Evolutionary conservation across 2,113 vertebrate species (phyloP).

Genomic region (Microtus montanus): DNA sequence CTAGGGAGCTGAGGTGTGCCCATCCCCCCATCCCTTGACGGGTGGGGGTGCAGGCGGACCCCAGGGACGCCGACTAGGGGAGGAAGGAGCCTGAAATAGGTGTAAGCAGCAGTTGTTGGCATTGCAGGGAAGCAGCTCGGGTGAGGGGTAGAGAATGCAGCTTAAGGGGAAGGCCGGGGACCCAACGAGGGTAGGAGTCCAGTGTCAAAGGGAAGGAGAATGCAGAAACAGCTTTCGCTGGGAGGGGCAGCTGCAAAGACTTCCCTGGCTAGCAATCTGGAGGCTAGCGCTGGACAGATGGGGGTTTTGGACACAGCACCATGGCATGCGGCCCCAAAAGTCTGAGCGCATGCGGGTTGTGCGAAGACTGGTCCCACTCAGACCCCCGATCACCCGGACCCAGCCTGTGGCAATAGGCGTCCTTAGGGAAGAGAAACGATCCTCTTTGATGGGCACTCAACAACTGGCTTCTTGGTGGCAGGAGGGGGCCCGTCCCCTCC

Average conservation of each 20-base stretch:
- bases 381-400: not conserved
- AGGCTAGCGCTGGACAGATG: constrained; percentile 69
- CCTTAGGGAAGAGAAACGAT: not conserved
- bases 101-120: constrained; percentile 9
- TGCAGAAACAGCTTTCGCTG: constrained; percentile 51
- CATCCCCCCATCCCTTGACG: constrained; percentile 67
- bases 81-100: constrained; percentile 33
- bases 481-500: not conserved
- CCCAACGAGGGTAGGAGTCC: constrained; percentile 22
- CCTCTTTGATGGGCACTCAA: constrained; percentile 36
- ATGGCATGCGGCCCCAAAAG: constrained; percentile 62
- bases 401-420: not conserved
- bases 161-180: constrained; percentile 48
- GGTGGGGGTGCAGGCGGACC: constrained; percentile 29
- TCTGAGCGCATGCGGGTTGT: constrained; percentile 27
- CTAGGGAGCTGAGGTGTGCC: constrained; percentile 60
- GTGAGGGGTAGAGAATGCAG: constrained; percentile 17
- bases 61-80: constrained; percentile 26
- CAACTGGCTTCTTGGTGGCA: constrained; percentile 39
- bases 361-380: not conserved
- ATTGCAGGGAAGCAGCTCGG: not conserved
- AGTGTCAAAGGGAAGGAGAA: constrained; percentile 28
- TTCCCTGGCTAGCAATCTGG: constrained; percentile 64
- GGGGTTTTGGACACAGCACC: constrained; percentile 59
- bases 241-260: constrained; percentile 63